Conservation (phyloP, 2,888 invertebrate genomes). For the Oxycera nigricornis region DNA sequence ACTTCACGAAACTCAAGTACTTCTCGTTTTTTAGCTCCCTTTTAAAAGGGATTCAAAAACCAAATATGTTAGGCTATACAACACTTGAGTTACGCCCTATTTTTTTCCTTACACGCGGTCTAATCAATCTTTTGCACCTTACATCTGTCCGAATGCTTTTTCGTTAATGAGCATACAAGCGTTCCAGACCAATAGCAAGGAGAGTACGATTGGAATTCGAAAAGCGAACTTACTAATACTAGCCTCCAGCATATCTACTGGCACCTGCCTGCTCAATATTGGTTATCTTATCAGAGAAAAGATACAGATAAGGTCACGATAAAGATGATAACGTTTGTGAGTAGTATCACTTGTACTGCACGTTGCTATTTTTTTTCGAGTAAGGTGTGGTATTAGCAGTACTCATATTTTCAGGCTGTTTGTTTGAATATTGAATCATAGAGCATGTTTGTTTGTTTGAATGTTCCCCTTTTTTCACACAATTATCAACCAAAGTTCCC, state of each 20-base stretch:
- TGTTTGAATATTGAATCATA: too few species aligned
- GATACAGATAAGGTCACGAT: conserved; percentile 3
- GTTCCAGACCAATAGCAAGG: neutral
- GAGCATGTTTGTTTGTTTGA: too few species aligned
- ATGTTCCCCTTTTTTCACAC: too few species aligned
- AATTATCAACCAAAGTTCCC: too few species aligned
- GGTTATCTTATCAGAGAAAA: neutral
- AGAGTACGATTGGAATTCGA: neutral
- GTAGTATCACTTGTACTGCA: too few species aligned
- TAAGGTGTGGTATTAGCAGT: too few species aligned
- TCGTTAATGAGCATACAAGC: conserved; percentile 14
- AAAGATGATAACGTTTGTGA: neutral
- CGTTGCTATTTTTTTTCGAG: too few species aligned
- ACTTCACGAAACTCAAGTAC: conserved; percentile 3
- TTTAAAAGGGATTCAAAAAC: neutral
- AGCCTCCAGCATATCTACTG: neutral
- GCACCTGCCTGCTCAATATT: conserved; percentile 29
- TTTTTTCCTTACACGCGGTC: conserved; percentile 1
- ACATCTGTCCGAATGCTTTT: conserved; percentile 17
- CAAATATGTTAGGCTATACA: neutral
- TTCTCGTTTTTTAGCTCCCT: neutral
- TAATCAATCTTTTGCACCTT: conserved; percentile 26
- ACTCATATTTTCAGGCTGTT: too few species aligned
- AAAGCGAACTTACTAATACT: conserved; percentile 2
- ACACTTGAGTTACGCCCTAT: conserved; percentile 16